Evolutionary conservation across 2,888 invertebrate genomes (phyloP), one percentile per base, ranked within the genome.

Genomic region (Dryobota labecula): DNA sequence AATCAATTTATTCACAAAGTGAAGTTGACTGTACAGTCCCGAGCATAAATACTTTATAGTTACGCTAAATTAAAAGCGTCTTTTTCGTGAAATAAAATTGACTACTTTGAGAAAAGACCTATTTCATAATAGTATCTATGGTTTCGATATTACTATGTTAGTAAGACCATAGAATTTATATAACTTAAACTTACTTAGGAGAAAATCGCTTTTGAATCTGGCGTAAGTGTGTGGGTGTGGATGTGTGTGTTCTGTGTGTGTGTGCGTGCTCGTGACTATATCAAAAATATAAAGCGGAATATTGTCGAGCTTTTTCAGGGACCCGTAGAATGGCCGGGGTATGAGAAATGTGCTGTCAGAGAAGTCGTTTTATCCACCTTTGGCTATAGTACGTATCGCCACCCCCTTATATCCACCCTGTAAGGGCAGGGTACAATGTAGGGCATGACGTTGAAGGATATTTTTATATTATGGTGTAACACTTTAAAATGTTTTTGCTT

Each of bases 281-380:
- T 5, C 43, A 57, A 58, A 80, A 86, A 84, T 84, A 80, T 84
- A 81, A 82, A 80, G 77, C 78, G n/a, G 75, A 82, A 86, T 82
- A 83, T 76, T 86, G 78, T 80, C 72, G 77, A 86, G 79, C 76
- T 76, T 81, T 88, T 86, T 84, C 73, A 80, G 76, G 73, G 83
- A 54, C 79, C 70, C 73, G 5, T 47, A 74, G 78, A 86, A 90
- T 86, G 85, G 86, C 65, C 67, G 84, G 84, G 76, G 85, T 88
- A 90, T 91, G 89, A 91, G 90, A 91, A 89, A 91, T 91, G 87
- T 83, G 79, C 86, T 89, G 90, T 89, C 89, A 87, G 82, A 83
- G 70, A 85, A 86, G 86, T 86, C 86, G 83, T 85, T 87, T 80
- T 77, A 78, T 71, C 74, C 74, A 82, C 77, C 82, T 86, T 80